Conservation (phyloP, 1,140 invertebrate species). For the Drosophila eugracilis region DNA sequence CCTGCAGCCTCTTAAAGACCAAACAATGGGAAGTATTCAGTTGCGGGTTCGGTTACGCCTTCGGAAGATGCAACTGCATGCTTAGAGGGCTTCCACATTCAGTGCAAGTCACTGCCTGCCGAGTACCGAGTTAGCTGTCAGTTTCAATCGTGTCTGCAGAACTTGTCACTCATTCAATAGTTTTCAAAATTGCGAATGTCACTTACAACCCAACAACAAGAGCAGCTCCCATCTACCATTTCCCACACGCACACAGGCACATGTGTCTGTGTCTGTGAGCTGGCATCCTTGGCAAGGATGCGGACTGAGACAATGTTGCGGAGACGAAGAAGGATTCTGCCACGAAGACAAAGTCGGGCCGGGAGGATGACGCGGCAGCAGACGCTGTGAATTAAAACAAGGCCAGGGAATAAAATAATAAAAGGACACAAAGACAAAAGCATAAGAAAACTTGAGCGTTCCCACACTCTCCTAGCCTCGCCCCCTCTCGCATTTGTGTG, state of each 20-base stretch:
- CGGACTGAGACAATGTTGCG: conserved; percentile 72
- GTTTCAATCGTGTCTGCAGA: conserved; percentile 84
- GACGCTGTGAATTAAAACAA: conserved; percentile 83
- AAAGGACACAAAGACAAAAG: conserved; percentile 82
- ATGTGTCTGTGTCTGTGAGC: conserved; percentile 33
- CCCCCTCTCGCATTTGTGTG: conserved; percentile 22
- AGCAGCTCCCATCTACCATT: conserved; percentile 15
- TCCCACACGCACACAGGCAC: conserved; percentile 3
- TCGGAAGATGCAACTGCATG: conserved; percentile 26
- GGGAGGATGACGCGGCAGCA: conserved; percentile 75
- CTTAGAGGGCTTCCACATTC: neutral
- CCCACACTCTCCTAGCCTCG: neutral
- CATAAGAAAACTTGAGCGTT: conserved; percentile 74
- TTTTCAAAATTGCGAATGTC: conserved; percentile 84
- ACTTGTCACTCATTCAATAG: conserved; percentile 85
- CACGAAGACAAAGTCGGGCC: conserved; percentile 52
- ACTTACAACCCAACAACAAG: conserved; percentile 75
- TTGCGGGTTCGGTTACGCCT: conserved; percentile 23
- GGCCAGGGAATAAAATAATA: conserved; percentile 83
- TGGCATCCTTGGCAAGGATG: conserved; percentile 68
- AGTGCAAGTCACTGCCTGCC: conserved; percentile 43
- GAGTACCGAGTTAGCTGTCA: conserved; percentile 69
- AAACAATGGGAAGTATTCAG: neutral
- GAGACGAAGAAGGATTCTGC: conserved; percentile 34
- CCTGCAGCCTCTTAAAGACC: no score